phyloP scores from a whole-genome alignment of 2,888 invertebrate species.

The Cheilosia urbana region DNA sequence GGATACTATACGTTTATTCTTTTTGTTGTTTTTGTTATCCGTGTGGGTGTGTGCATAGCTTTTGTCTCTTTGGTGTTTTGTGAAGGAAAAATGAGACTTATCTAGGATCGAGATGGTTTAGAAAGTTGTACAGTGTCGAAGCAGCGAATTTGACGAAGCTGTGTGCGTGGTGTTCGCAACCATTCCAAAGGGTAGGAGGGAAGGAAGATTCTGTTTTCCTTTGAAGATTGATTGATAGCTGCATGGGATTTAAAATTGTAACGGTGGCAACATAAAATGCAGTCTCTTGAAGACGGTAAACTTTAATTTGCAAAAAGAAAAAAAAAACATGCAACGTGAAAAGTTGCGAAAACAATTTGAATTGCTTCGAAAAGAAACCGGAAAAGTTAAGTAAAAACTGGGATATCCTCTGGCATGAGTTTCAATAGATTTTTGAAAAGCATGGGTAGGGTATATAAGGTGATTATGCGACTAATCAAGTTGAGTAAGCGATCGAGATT shows the following conservation, averaged over 20 bases:
- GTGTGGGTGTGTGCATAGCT: slow-evolving; percentile 53
- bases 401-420: no score
- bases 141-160: slow-evolving; percentile 63
- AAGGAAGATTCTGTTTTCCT: slow-evolving; percentile 40
- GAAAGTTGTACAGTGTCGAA: slow-evolving; percentile 70
- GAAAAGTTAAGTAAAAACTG: no score
- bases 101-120: slow-evolving; percentile 70
- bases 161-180: background rate
- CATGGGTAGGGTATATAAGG: no score
- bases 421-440: no score
- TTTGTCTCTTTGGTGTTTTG: slow-evolving; percentile 45
- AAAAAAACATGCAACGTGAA: no score
- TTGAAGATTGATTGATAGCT: slow-evolving; percentile 75
- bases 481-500: no score
- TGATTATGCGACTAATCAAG: no score
- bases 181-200: slow-evolving; percentile 1
- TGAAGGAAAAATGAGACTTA: slow-evolving; percentile 58
- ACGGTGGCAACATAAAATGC: slow-evolving; percentile 42
- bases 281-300: slow-evolving; percentile 12
- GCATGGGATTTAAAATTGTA: slow-evolving; percentile 60
- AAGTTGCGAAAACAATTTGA: no score
- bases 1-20: slow-evolving; percentile 54
- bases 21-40: slow-evolving; percentile 40
- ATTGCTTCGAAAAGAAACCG: no score
- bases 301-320: slow-evolving; percentile 11